These are phyloP conservation scores for Pteruthius melanotis DNA, from an alignment of 2,113 vertebrate species.

Conservation along the genomic window DNA sequence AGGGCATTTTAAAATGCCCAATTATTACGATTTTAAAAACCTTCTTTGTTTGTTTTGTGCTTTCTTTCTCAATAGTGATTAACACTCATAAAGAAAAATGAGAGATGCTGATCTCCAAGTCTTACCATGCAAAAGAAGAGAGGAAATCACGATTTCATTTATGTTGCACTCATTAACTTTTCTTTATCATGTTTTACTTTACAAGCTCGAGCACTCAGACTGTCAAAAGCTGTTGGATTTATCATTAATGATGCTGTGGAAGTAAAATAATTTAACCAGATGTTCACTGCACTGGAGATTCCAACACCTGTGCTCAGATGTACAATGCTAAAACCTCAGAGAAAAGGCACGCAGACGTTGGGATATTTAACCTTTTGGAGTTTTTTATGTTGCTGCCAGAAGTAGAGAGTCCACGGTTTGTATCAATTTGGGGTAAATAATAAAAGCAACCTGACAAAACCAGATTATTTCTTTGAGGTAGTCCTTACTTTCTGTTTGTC, in stretches of 20 bases:
- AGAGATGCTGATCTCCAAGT: neutral
- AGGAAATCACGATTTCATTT: neutral
- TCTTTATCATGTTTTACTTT: neutral
- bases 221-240: neutral
- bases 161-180: neutral
- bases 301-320: neutral
- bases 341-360: neutral
- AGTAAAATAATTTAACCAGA: neutral
- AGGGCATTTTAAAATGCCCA: neutral
- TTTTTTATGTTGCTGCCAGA: neutral
- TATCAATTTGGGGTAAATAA: neutral
- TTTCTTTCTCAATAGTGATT: neutral
- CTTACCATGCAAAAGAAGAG: neutral
- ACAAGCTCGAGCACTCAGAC: neutral
- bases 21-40: neutral
- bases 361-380: neutral
- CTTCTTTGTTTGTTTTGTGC: neutral
- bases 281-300: neutral
- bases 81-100: neutral
- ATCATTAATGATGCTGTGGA: neutral
- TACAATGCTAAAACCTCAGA: neutral
- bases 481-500: neutral
- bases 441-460: neutral
- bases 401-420: neutral
- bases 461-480: neutral